A percentile compares a stretch with the other conserved stretches of the same genome.
phyloP scores from a whole-genome alignment of 2,797 vertebrate species.

The Cyclura pinguis region DNA sequence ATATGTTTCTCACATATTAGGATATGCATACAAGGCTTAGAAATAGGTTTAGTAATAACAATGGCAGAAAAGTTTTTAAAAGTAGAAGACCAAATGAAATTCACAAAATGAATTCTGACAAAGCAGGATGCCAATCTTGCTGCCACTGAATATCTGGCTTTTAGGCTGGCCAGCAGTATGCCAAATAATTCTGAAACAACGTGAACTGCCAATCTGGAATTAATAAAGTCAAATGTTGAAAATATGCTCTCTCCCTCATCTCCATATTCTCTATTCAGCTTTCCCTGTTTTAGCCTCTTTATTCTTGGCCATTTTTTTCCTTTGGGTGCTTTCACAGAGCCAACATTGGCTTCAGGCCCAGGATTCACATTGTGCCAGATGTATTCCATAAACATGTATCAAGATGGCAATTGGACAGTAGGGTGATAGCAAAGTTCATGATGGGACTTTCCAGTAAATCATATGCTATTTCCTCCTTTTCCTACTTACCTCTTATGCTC shows the following conservation, averaged over 20 bases:
- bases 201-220: slow-evolving; percentile 17
- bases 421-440: slow-evolving; percentile 22
- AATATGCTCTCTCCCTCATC: background rate
- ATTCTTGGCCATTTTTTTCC: slow-evolving; percentile 22
- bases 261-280: slow-evolving; percentile 20
- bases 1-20: background rate
- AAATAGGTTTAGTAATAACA: background rate
- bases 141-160: slow-evolving; percentile 4
- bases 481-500: background rate
- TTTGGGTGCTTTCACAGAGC: slow-evolving; percentile 30
- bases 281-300: slow-evolving; percentile 33
- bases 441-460: slow-evolving; percentile 36
- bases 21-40: background rate
- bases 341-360: slow-evolving; percentile 28
- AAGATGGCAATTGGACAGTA: slow-evolving; percentile 32
- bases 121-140: background rate
- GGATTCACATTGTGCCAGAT: slow-evolving; percentile 32
- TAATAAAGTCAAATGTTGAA: slow-evolving; percentile 25
- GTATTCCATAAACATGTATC: slow-evolving; percentile 35
- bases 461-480: slow-evolving; percentile 27
- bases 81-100: background rate
- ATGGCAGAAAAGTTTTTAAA: background rate
- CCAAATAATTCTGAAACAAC: background rate
- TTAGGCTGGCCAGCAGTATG: background rate
- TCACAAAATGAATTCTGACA: slow-evolving; percentile 15